Base-by-base conservation (phyloP, 2,888 invertebrate genomes). In the Anticlea derivata region DNA sequence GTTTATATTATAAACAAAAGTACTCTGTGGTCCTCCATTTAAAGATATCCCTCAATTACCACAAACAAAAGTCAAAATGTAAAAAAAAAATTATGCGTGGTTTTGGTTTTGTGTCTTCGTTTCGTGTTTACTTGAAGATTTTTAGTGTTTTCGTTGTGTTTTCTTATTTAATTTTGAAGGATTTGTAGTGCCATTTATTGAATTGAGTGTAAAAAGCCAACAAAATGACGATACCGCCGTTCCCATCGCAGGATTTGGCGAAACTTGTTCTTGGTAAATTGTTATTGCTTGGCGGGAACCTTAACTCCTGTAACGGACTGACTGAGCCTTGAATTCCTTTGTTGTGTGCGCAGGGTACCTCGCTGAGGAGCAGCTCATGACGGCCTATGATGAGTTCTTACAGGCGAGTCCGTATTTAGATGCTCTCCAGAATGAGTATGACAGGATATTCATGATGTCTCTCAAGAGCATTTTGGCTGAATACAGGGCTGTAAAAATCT, bases 371-470 rank as follows among this genome's bases (percentile, higher is more conserved):
- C 86, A 90, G 68, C 79, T 91, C 50, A 87, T 87, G 88, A 86
- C 86, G 22, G 88, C 86, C 0, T 91, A 91, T 66, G 88, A 90
- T 77, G 90, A 90, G 66, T 91, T 91, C 59, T 69, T 91, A 1
- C 83, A 86, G 68, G 83, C 84, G 3, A 89, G 90, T 58, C 88
- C 86, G 0, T 89, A 89, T 65, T 75, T 91, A 61, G 90, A 89
- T 59, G 89, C 84, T 7, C 68, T 79, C 26, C 73, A 73, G 56
- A 90, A 86, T 75, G 91, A 87, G 68, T 90, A 84, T 78, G 89
- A 88, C 70, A 83, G 89, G 61, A 81, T 88, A 62, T 83, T 88
- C 66, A 90, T 91, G 86, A 88, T 86, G 67, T 86, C 91, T 53
- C 75, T 91, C 6, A 84, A 68, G 65, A 84, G 78, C 68, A 87